Conservation (phyloP, 2,888 invertebrate species). For the Thymelicus acteon region DNA sequence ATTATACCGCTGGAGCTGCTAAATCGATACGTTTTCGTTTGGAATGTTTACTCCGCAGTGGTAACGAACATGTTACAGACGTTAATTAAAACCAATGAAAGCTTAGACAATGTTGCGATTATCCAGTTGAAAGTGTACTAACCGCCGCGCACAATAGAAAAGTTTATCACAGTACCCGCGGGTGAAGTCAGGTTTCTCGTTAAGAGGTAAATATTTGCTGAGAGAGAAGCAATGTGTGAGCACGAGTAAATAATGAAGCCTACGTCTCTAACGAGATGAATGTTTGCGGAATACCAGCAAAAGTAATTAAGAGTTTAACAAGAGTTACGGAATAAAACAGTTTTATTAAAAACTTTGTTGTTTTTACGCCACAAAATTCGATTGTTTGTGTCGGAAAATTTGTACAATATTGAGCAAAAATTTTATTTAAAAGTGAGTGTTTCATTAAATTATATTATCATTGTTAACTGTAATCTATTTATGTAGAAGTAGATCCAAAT, state of each 20-base stretch:
- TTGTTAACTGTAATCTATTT: no score
- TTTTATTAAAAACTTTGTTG: constrained; percentile 58
- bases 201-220: constrained; percentile 78
- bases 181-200: constrained; percentile 78
- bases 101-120: constrained; percentile 54
- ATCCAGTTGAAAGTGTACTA: constrained; percentile 54
- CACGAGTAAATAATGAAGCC: constrained; percentile 78
- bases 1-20: constrained; percentile 19
- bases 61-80: constrained; percentile 35
- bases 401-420: no score
- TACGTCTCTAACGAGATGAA: constrained; percentile 74
- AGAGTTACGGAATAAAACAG: constrained; percentile 66
- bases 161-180: constrained; percentile 74
- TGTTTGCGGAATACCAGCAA: constrained; percentile 78
- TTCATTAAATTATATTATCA: no score
- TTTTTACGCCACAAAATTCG: constrained; percentile 46
- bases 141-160: constrained; percentile 72
- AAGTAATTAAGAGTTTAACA: constrained; percentile 81
- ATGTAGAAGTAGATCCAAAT: no score
- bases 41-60: constrained; percentile 22
- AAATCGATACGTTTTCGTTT: constrained; percentile 24
- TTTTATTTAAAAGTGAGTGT: no score
- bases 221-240: constrained; percentile 67
- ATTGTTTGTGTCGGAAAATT: background rate
- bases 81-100: constrained; percentile 61